Evolutionary conservation across 2,888 invertebrate genomes (phyloP).

Genomic region (Ornithoptera alexandrae): DNA sequence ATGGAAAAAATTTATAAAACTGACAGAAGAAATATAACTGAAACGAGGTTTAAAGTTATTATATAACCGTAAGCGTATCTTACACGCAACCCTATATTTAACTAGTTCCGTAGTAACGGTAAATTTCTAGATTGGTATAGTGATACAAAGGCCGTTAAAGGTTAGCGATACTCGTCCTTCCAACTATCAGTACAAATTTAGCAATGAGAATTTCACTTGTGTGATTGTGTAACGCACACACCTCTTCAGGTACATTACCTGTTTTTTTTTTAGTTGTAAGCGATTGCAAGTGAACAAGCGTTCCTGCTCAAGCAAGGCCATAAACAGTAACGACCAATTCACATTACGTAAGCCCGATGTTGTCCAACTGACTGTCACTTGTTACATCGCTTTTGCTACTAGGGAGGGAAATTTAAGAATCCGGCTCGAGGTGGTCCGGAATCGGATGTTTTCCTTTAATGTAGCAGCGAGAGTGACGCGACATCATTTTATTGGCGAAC

Average conservation of each 20-base stretch:
- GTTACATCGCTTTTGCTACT: constrained; percentile 24
- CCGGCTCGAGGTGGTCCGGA: constrained; percentile 9
- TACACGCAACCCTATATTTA: too few species aligned
- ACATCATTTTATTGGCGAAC: neutral
- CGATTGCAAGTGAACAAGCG: constrained; percentile 6
- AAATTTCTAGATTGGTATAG: too few species aligned
- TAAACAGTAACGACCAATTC: constrained; percentile 26
- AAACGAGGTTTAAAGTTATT: too few species aligned
- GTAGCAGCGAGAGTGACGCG: constrained; percentile 17
- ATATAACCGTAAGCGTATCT: too few species aligned
- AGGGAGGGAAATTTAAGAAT: constrained; percentile 26
- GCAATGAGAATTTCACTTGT: too few species aligned
- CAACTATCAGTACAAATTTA: too few species aligned
- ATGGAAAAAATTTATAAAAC: too few species aligned
- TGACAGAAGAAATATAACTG: too few species aligned
- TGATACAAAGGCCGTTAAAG: neutral
- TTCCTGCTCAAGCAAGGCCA: constrained; percentile 19
- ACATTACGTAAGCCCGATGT: constrained; percentile 21
- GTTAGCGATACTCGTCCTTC: too few species aligned
- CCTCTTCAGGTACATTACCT: constrained; percentile 10
- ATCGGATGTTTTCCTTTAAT: constrained; percentile 7
- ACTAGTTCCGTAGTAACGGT: too few species aligned
- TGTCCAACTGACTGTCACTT: constrained; percentile 17
- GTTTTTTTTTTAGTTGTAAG: constrained; percentile 15
- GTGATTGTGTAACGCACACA: constrained; percentile 16